These are phyloP conservation scores for Branchellion lobata DNA, from an alignment of 2,888 invertebrate genomes.

Conservation along the genomic window DNA sequence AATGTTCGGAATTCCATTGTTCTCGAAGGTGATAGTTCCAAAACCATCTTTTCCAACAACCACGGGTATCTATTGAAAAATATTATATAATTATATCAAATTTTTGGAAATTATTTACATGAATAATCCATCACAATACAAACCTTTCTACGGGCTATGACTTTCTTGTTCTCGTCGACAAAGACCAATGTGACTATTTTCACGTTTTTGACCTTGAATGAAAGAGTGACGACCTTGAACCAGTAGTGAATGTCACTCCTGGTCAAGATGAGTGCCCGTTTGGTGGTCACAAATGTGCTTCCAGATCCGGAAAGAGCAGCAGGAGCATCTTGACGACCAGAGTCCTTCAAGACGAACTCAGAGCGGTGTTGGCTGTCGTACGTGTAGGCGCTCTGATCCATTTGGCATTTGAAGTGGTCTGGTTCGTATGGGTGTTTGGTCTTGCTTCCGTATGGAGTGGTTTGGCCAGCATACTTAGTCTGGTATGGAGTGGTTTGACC, in stretches of 20 bases:
- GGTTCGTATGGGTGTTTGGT: background rate
- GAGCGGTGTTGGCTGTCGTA: background rate
- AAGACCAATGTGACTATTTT: background rate
- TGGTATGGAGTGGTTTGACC: slow-evolving; percentile 8
- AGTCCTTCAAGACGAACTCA: background rate
- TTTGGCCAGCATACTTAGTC: no score
- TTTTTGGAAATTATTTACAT: background rate
- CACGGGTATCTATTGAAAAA: background rate
- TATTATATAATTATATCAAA: background rate
- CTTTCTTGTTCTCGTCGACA: background rate
- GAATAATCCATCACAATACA: no score
- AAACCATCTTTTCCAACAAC: background rate
- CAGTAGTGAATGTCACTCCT: background rate
- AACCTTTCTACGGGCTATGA: background rate
- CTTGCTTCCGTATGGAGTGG: background rate
- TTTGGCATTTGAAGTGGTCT: background rate
- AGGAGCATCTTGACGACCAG: background rate
- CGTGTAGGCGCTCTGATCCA: background rate
- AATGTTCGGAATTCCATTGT: background rate
- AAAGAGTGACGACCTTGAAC: background rate
- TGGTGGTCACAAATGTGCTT: background rate
- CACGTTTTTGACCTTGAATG: background rate
- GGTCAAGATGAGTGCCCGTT: background rate
- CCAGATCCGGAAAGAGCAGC: background rate
- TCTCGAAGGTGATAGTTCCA: background rate